phyloP scores from a whole-genome alignment of 2,888 invertebrate species.

The Bellardia pandia region DNA sequence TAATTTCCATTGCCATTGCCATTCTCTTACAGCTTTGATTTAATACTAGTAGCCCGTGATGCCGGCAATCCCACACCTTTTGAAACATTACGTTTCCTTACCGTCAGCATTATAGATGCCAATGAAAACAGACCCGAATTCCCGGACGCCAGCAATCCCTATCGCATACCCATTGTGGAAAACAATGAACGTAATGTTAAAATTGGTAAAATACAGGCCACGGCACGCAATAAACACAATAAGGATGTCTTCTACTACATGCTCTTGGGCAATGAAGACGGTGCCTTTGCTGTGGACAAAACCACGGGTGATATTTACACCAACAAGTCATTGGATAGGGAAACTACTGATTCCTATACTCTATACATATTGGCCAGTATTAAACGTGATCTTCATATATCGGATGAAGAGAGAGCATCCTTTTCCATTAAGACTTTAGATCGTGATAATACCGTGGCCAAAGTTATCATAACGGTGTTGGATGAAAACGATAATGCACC shows the following conservation, averaged over 20 bases:
- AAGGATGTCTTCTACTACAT: slow-evolving; percentile 94
- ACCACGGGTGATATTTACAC: slow-evolving; percentile 92
- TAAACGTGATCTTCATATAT: slow-evolving; percentile 89
- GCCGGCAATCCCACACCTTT: slow-evolving; percentile 92
- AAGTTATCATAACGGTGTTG: slow-evolving; percentile 89
- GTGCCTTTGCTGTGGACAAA: slow-evolving; percentile 91
- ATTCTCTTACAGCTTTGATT: slow-evolving; percentile 84
- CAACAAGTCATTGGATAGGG: slow-evolving; percentile 92
- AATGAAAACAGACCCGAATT: slow-evolving; percentile 93
- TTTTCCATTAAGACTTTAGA: slow-evolving; percentile 84
- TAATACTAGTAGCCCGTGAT: slow-evolving; percentile 92
- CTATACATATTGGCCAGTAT: slow-evolving; percentile 93
- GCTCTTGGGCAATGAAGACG: slow-evolving; percentile 90
- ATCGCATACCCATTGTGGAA: slow-evolving; percentile 89
- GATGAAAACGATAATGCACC: slow-evolving; percentile 95
- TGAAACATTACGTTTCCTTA: slow-evolving; percentile 90
- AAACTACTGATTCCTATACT: slow-evolving; percentile 89
- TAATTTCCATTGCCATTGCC: background rate
- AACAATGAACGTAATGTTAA: slow-evolving; percentile 87
- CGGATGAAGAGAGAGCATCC: slow-evolving; percentile 84
- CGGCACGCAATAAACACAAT: slow-evolving; percentile 90
- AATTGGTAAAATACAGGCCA: slow-evolving; percentile 86
- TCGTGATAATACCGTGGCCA: slow-evolving; percentile 89
- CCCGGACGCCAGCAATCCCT: slow-evolving; percentile 86
- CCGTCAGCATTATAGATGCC: slow-evolving; percentile 90